Conservation (phyloP, 1,140 invertebrate genomes). For the Eupristina koningsbergeri region DNA sequence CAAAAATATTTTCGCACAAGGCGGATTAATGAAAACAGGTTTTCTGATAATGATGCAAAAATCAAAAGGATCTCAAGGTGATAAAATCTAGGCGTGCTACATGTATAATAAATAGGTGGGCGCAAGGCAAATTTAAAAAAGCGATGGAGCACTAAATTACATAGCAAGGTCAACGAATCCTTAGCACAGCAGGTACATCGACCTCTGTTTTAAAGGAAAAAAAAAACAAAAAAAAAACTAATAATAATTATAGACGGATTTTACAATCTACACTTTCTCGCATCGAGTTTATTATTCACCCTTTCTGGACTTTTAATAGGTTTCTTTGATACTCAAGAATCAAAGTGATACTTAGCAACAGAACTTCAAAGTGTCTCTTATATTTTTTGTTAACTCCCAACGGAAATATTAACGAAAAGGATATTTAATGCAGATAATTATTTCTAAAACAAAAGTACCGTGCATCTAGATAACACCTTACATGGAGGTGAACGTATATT, state of each 20-base stretch:
- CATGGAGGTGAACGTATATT: background rate
- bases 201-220: background rate
- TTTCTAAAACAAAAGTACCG: background rate
- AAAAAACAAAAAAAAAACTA: too few relatives aligned
- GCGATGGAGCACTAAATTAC: background rate
- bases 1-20: background rate
- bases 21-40: background rate
- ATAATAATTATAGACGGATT: background rate
- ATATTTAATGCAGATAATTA: background rate
- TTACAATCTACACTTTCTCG: background rate
- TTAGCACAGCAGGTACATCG: slow-evolving; percentile 38
- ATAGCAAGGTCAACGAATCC: slow-evolving; percentile 37
- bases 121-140: background rate
- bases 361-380: background rate
- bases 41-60: background rate
- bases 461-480: background rate
- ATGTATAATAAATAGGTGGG: background rate
- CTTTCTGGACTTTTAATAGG: background rate
- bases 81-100: background rate
- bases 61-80: background rate
- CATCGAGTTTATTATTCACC: background rate
- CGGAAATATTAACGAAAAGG: background rate
- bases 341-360: background rate
- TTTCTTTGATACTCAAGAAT: background rate
- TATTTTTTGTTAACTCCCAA: background rate